Conservation (phyloP, 2,113 vertebrate species). For the Bubo blakistoni region DNA sequence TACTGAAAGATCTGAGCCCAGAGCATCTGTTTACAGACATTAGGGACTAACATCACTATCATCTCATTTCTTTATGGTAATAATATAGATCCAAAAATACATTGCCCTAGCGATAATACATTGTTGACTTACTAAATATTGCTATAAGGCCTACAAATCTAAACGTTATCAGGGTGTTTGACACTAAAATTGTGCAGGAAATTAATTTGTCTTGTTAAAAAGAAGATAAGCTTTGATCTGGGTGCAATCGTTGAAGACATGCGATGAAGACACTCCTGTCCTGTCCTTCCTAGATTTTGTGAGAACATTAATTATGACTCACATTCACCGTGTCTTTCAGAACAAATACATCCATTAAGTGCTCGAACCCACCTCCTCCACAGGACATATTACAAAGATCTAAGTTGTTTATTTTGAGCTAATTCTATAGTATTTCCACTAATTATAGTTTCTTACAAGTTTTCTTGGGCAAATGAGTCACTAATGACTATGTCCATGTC, state of each 20-base stretch:
- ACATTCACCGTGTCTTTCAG: background rate
- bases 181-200: background rate
- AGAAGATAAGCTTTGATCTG: background rate
- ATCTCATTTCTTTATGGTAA: background rate
- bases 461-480: background rate
- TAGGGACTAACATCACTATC: background rate
- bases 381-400: too few relatives aligned
- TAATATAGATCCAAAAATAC: background rate
- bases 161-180: background rate
- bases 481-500: rapidly evolving
- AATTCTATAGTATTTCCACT: background rate
- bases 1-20: background rate
- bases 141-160: background rate
- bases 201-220: background rate
- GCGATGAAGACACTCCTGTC: background rate
- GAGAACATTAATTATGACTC: background rate
- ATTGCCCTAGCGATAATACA: background rate
- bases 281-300: background rate
- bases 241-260: background rate
- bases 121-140: background rate
- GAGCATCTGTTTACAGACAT: background rate
- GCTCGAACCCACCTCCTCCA: background rate
- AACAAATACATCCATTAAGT: background rate
- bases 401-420: background rate
- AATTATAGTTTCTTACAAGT: background rate